phyloP scores from a whole-genome alignment of 2,113 vertebrate species.

The Pyrgilauda ruficollis region DNA sequence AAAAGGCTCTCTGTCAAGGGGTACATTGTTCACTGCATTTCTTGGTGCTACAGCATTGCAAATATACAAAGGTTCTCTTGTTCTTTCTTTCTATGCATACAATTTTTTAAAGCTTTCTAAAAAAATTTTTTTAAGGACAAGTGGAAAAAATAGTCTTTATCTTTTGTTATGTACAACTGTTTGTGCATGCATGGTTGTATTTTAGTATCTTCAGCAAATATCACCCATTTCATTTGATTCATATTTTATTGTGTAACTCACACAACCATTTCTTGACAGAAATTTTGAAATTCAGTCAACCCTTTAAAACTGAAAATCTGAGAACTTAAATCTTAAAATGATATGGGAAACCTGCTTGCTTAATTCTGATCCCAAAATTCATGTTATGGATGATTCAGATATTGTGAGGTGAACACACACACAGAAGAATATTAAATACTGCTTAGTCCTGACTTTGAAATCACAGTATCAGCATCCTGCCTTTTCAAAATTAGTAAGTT shows the following conservation, averaged over 20 bases:
- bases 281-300: background rate
- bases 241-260: background rate
- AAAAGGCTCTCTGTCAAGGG: background rate
- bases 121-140: background rate
- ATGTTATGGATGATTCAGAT: background rate
- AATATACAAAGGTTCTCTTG: background rate
- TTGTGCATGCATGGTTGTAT: background rate
- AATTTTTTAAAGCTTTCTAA: background rate
- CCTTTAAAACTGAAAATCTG: background rate
- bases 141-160: background rate
- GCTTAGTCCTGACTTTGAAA: background rate
- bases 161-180: background rate
- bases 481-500: background rate
- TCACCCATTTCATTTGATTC: background rate
- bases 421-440: background rate
- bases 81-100: background rate
- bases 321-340: background rate
- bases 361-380: background rate
- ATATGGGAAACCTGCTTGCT: background rate
- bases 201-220: background rate
- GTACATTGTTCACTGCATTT: background rate
- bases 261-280: background rate
- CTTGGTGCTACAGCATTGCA: background rate
- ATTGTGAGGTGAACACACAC: background rate
- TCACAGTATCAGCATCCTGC: accelerated